Base-by-base conservation (phyloP, 1,140 invertebrate species). In the Megalopta genalis region DNA sequence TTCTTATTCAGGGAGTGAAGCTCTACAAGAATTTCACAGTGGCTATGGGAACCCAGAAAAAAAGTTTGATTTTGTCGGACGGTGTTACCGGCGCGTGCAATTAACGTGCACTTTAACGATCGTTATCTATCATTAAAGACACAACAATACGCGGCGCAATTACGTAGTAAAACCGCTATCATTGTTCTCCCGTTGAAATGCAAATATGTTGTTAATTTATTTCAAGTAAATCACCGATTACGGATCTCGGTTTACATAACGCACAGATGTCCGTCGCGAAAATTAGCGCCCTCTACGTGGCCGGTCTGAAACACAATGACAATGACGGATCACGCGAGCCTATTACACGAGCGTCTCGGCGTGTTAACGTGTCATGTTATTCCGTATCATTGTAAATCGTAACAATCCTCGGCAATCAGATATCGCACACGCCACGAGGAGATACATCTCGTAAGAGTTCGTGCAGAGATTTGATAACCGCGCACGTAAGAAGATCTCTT, bases 181-280 rank as follows among this genome's bases (percentile, higher is more conserved):
- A 16, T 77, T 60, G 39, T 68, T 68, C 74, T n/a, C 16, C 18
- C 32, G 62, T 70, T 49, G 9, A 25, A 14, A 77, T 25, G 66
- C 39, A 77, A 69, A 69, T 27, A 49, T n/a, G 54, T 25, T 37
- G 39, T 49, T 62, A 52, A 70, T 25, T 32, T 60, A 49, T 62
- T 62, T 77, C 59, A 49, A 77, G 25, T 62, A 49, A 70, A 70
- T 37, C 65, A 6, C 37, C 21, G 39, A 16, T 3, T 59, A 68
- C 52, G 25, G 65, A 76, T 76, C 52, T 68, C 23, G 6, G 23
- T 68, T 77, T 77, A 46, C 39, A 21, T 77, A 77, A 69, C 52
- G 2, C 39, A 0, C 16, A 18, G 32, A 49, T 59, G 8, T 21
- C 16, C 66, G 5, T 16, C 25, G 59, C 18, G 70, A 62, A 46